Evolutionary conservation across 1,140 invertebrate genomes (phyloP).

Genomic region (Saxidomus purpurata): DNA sequence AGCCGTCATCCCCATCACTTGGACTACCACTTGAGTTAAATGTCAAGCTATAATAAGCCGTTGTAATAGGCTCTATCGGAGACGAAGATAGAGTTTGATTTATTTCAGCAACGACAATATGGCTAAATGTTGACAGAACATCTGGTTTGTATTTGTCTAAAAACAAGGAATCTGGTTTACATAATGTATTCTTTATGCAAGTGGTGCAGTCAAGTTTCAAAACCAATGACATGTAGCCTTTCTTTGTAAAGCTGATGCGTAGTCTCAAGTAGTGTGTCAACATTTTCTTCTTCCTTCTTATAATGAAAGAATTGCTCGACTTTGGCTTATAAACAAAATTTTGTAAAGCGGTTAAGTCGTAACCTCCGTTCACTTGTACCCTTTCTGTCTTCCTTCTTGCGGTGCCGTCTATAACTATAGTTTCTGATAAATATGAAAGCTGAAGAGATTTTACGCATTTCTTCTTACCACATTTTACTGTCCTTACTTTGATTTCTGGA

Average conservation of each 20-base stretch:
- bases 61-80: conserved; percentile 30
- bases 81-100: conserved; percentile 6
- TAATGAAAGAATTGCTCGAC: not conserved
- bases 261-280: conserved; percentile 2
- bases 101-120: conserved; percentile 33
- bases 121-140: conserved; percentile 34
- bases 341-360: not conserved
- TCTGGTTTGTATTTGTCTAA: not conserved
- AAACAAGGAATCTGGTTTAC: conserved; percentile 30
- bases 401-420: conserved; percentile 35
- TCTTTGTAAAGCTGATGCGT: conserved; percentile 1
- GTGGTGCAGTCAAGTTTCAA: conserved; percentile 42
- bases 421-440: conserved; percentile 25
- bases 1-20: not conserved
- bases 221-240: conserved; percentile 44
- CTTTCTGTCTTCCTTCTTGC: not conserved
- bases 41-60: conserved; percentile 10
- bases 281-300: not conserved
- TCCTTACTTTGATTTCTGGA: conserved; percentile 19
- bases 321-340: conserved; percentile 3
- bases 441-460: conserved; percentile 48
- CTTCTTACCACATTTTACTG: conserved; percentile 23
- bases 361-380: conserved; percentile 19
- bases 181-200: conserved; percentile 27
- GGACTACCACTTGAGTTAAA: conserved; percentile 4